phyloP scores from a whole-genome alignment of 2,797 vertebrate species.

The Dicrostonyx torquatus region DNA sequence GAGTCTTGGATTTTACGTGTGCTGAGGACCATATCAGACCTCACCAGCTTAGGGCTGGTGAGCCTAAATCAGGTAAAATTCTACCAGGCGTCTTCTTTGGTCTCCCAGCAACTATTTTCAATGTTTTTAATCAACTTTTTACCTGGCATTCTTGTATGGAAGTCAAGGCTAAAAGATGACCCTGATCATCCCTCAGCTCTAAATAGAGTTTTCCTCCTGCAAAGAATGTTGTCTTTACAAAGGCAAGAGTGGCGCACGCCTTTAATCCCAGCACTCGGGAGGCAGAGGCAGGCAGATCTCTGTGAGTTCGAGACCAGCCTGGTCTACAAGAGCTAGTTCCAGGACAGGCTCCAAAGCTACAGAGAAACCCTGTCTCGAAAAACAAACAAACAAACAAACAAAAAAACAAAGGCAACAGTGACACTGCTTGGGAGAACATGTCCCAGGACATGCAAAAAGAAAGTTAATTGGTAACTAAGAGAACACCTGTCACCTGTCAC shows the following conservation, averaged over 20 bases:
- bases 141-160: neutral
- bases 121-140: neutral
- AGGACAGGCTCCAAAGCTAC: too few relatives aligned
- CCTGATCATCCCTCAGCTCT: neutral
- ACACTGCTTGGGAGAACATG: neutral
- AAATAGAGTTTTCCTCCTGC: neutral
- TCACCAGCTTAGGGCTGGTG: neutral
- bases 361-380: too few relatives aligned
- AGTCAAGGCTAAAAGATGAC: neutral
- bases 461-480: neutral
- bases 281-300: too few relatives aligned
- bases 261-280: too few relatives aligned
- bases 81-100: neutral
- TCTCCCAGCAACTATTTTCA: neutral
- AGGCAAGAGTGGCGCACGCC: neutral
- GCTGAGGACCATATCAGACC: neutral
- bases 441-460: neutral
- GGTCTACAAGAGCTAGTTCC: too few relatives aligned
- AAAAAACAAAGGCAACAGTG: neutral
- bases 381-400: too few relatives aligned
- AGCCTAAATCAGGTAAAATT: neutral
- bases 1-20: neutral
- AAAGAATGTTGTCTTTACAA: neutral
- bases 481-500: neutral
- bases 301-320: too few relatives aligned